Evolutionary conservation across 2,797 vertebrate genomes (phyloP).

Genomic region (Holocentrus rufus): DNA sequence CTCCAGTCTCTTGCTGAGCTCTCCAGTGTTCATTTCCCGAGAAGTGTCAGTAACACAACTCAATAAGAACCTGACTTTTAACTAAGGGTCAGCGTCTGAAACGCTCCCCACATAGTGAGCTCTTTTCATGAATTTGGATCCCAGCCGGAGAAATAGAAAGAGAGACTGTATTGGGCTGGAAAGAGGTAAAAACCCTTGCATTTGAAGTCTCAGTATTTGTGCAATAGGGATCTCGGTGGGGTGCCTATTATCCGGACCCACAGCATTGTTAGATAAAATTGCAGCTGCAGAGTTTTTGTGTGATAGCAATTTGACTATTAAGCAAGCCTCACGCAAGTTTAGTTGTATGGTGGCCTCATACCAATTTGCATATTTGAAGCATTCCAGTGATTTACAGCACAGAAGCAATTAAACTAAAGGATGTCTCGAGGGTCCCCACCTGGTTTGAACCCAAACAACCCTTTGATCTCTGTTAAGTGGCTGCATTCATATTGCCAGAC

Average conservation of each 20-base stretch:
- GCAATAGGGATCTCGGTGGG: constrained; percentile 42
- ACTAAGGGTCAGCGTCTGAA: constrained; percentile 30
- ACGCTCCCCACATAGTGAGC: background rate
- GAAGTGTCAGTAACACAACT: constrained; percentile 38
- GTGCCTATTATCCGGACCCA: constrained; percentile 26
- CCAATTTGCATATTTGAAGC: constrained; percentile 76
- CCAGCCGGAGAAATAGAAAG: background rate
- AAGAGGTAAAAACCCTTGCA: background rate
- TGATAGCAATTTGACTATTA: constrained; percentile 40
- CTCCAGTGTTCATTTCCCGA: constrained; percentile 32
- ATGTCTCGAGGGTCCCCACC: constrained; percentile 77
- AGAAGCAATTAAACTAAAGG: constrained; percentile 77
- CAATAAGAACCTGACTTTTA: constrained; percentile 19
- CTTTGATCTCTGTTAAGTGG: constrained; percentile 69
- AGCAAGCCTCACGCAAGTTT: constrained; percentile 41
- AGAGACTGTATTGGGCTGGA: background rate
- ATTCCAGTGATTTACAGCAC: constrained; percentile 70
- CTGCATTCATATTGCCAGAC: constrained; percentile 63
- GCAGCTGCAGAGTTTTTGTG: constrained; percentile 53
- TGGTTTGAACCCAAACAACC: constrained; percentile 72
- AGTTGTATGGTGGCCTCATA: constrained; percentile 36
- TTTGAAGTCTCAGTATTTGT: constrained; percentile 29
- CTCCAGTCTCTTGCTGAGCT: constrained; percentile 27
- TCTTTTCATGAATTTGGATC: background rate
- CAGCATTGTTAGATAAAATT: constrained; percentile 29